Evolutionary conservation across 2,888 invertebrate species (phyloP), one percentile per base, ranked within the genome.

Genomic region (Amaurobius ferox): DNA sequence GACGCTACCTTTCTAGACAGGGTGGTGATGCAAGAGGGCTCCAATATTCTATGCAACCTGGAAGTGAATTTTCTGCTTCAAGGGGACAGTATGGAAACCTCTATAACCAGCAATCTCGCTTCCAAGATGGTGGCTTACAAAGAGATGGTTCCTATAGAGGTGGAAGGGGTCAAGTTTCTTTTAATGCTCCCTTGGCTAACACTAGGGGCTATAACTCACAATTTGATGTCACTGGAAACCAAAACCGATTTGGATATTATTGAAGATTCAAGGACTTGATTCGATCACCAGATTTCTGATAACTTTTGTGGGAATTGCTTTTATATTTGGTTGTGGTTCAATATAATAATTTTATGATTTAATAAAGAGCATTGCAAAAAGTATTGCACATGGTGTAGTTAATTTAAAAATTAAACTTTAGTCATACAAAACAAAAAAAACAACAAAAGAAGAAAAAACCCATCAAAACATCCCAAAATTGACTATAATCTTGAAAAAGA

Each of bases 141-240:
- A 48, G 30, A 11, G 64, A 48, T 26, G 16, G 48, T 26, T 32
- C 29, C 16, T 76, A 81, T 66, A 32, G 79, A 28, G 9, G 16
- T 0, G 35, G 35, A 5, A 61, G 74, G 7, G 61, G 67, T 0
- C 81, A 81, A 39, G 44, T 81, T 16, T 62, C 68, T 13, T 81
- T 61, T 64, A 76, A 19, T 16, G 74, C 74, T 11, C 81, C 81
- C n/a, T 16, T 76, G 11, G 81, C 81, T 9, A 81, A 81, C 62
- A 81, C 81, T 26, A 74, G 81, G 28, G 62, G 81, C 44, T 81
- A 62, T 62, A 81, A 68, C 19, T 74, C 81, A 13, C 55, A 68
- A 30, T 68, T 74, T 16, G 81, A 76, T 30, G 40, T 70, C 26
- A 29, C 39, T 5, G 67, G 55, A 35, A 62, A 16, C 16, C 23